Percentiles rank a stretch among this genome's conserved stretches.
phyloP scores from a whole-genome alignment of 2,888 invertebrate genomes.

The Ypsolopha sequella region DNA sequence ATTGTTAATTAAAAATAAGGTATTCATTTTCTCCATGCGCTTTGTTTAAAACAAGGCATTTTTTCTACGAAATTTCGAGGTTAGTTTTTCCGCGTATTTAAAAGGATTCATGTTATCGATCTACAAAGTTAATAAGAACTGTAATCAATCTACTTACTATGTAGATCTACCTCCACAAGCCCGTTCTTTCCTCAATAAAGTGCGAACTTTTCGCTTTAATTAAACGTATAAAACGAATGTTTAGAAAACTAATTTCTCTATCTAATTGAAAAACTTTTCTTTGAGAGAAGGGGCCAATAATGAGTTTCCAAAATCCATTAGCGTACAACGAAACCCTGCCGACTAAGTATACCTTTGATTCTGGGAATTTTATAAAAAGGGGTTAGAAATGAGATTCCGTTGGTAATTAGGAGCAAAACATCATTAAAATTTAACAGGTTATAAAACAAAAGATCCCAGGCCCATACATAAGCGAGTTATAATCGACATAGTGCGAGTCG shows the following conservation, averaged over 20 bases:
- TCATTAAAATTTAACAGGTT: neutral
- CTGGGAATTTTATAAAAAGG: constrained; percentile 21
- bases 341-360: neutral
- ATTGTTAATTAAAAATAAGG: too few relatives aligned
- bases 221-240: neutral
- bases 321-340: constrained; percentile 5
- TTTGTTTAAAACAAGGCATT: too few relatives aligned
- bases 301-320: constrained; percentile 37
- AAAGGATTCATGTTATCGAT: too few relatives aligned
- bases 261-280: constrained; percentile 4
- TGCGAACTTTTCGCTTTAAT: neutral
- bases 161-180: too few relatives aligned
- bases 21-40: too few relatives aligned
- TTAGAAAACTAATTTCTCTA: neutral
- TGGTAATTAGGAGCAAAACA: constrained; percentile 5
- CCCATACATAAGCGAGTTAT: too few relatives aligned
- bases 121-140: too few relatives aligned
- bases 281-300: constrained; percentile 22
- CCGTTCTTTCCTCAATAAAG: too few relatives aligned
- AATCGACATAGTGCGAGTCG: too few relatives aligned
- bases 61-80: too few relatives aligned
- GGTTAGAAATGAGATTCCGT: constrained; percentile 9
- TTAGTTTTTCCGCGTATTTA: too few relatives aligned
- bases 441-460: constrained; percentile 1
- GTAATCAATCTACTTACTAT: too few relatives aligned